Conservation (phyloP, 1,140 invertebrate genomes). For the Polypedilum vanderplanki region DNA sequence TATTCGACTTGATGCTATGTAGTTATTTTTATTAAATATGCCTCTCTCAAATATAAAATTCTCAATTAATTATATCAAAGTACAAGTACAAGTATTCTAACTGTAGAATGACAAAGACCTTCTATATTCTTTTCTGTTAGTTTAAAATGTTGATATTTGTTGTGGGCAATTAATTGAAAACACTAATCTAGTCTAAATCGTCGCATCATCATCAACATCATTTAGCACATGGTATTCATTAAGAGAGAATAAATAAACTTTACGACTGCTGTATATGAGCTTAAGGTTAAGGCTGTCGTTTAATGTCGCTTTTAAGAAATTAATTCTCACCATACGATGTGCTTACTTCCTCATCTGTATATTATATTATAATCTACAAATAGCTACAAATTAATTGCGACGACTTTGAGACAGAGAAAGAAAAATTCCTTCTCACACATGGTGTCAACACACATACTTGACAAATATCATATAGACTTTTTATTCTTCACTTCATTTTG, state of each 20-base stretch:
- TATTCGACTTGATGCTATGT: too few relatives aligned
- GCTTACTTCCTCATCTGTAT: neutral
- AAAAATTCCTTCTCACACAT: neutral
- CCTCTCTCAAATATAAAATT: too few relatives aligned
- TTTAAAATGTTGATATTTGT: too few relatives aligned
- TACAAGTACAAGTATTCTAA: too few relatives aligned
- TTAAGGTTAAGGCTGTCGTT: conserved; percentile 7
- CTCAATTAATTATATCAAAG: too few relatives aligned
- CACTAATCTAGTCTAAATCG: too few relatives aligned
- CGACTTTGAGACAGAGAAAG: neutral
- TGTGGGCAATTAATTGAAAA: too few relatives aligned
- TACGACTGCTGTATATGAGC: neutral
- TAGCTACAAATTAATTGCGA: conserved; percentile 4
- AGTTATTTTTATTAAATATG: too few relatives aligned
- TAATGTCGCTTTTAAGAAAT: neutral
- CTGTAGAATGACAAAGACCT: too few relatives aligned
- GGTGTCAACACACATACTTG: neutral
- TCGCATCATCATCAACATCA: too few relatives aligned
- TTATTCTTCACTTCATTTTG: neutral
- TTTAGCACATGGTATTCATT: neutral
- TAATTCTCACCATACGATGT: neutral
- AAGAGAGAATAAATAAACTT: neutral
- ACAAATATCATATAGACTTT: neutral
- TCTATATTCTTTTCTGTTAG: too few relatives aligned
- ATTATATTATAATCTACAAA: conserved; percentile 4